A percentile compares a stretch with the other conserved stretches of the same genome.
These are phyloP conservation scores for Bursaphelenchus okinawaensis DNA, from an alignment of 2,888 invertebrate genomes.

Conservation along the genomic window DNA sequence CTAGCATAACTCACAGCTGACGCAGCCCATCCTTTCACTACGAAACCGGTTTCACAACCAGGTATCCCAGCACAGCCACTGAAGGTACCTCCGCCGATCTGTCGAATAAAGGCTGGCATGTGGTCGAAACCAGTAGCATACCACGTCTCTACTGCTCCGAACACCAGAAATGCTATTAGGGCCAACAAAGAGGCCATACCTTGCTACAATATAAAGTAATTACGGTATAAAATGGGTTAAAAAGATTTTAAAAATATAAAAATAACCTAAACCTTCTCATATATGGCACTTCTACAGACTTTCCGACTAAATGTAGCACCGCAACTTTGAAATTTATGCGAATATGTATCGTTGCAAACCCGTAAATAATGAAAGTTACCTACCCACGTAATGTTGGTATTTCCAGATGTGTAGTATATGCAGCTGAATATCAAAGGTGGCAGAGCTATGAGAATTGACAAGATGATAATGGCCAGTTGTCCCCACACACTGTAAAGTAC, in stretches of 20 bases:
- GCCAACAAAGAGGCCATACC: slow-evolving; percentile 40
- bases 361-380: slow-evolving; percentile 2
- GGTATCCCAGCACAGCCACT: slow-evolving; percentile 54
- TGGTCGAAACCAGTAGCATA: slow-evolving; percentile 54
- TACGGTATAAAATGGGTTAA: neutral
- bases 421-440: slow-evolving; percentile 50
- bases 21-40: slow-evolving; percentile 56
- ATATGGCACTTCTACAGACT: no score
- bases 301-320: no score
- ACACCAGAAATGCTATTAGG: slow-evolving; percentile 49
- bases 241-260: neutral
- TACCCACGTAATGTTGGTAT: slow-evolving; percentile 11
- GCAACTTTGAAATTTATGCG: no score
- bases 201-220: slow-evolving; percentile 43
- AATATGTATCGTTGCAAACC: no score
- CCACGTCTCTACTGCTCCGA: slow-evolving; percentile 56
- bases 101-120: slow-evolving; percentile 52
- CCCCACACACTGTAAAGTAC: slow-evolving; percentile 53
- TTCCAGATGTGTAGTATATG: slow-evolving; percentile 44
- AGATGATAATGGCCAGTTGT: slow-evolving; percentile 53
- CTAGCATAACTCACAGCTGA: slow-evolving; percentile 33
- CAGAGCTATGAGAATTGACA: slow-evolving; percentile 48
- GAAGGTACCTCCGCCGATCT: slow-evolving; percentile 42
- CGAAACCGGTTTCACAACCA: slow-evolving; percentile 55
- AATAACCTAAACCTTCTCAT: no score